Evolutionary conservation across 2,888 invertebrate genomes (phyloP), one percentile per base, ranked within the genome.

Genomic region (Kryphioiulus occultus): DNA sequence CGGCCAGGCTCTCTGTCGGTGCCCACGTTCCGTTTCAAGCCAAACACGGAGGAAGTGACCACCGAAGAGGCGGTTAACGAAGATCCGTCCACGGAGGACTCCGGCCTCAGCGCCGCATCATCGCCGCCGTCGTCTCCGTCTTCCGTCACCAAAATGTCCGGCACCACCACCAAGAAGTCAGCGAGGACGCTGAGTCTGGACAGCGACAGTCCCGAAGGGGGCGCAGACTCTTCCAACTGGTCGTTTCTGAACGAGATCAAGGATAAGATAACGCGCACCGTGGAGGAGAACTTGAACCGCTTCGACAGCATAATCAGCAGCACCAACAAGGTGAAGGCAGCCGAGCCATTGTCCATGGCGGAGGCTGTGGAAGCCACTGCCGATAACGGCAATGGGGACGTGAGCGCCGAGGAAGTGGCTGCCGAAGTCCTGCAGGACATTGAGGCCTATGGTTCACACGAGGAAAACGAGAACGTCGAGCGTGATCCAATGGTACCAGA

Each of bases 251-350:
- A 39, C 26, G 78, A 86, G 30, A 88, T 95, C 88, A 95, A 93
- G 91, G 95, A 95, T 86, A 95, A 95, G 92, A 94, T 96, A 89
- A 94, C 95, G 68, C 95, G 95, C 91, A 95, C 95, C 59, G 95
- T 96, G 85, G 95, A 96, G 91, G 95, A 95, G 89, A 95, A 95
- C 92, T 19, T 53, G 53, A 53, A 53, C 53, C 53, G 53, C 19
- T 17, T 53, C 53, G 53, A 53, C 83, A 83, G 53, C 53, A 53
- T 53, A 15, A 53, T 53, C 53, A 19, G 53, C 53, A 53, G 53
- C 53, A 53, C 53, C 53, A 19, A 2, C 53, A 53, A 53, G 53
- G 17, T 4, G 15, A 53, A 53, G 19, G 19, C 12, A 7, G 17
- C 53, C 53, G 53, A 12, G 0, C 15, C 53, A 19, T 12, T 53